Base-by-base conservation (phyloP, 2,797 vertebrate genomes). In the Acomys russatus region DNA sequence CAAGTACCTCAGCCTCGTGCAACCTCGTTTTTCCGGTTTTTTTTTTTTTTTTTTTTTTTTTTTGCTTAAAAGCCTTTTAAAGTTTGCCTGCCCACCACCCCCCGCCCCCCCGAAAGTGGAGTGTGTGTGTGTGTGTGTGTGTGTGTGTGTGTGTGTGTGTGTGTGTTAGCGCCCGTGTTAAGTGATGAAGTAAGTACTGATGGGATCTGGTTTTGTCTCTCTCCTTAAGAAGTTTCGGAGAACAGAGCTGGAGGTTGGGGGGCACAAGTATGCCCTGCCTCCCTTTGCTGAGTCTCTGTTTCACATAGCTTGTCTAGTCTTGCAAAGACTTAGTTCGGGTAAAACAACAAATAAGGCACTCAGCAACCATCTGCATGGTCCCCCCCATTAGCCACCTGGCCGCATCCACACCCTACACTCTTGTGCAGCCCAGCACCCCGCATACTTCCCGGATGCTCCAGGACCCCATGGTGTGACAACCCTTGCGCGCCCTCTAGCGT, bases 21-120 rank as follows among this genome's bases (percentile, higher is more conserved):
- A 98, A 98, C 96, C 97, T 96, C 97, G 93, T 97, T 98, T 98
- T 97, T 94, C 97, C n/a, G n/a, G n/a, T n/a, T n/a, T n/a, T n/a
- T n/a, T n/a, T n/a, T 74, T 56, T 22, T 85, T 80, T 59, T 82
- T 78, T 64, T 59, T 94, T 97, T 98, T 98, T 96, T 96, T 97
- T 98, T 98, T 74, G 73, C 73, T 98, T 98, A 98, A 98, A 98
- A 98, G 98, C 98, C 97, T 98, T 98, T 98, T 98, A 98, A 97
- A 97, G 97, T 92, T 91, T 94, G 28, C 80, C 73, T 76, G 23
- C 73, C 73, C 73, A 49, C 73, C 73, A 28, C 38, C 25, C 28
- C 25, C 54, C n/a, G n/a, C n/a, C 6, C 51, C 84, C 64, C 22
- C 33, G 74, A 90, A 90, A 91, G 79, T n/a, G 17, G 33, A 33